phyloP scores from a whole-genome alignment of 2,113 vertebrate species.

The Tyto alba region DNA sequence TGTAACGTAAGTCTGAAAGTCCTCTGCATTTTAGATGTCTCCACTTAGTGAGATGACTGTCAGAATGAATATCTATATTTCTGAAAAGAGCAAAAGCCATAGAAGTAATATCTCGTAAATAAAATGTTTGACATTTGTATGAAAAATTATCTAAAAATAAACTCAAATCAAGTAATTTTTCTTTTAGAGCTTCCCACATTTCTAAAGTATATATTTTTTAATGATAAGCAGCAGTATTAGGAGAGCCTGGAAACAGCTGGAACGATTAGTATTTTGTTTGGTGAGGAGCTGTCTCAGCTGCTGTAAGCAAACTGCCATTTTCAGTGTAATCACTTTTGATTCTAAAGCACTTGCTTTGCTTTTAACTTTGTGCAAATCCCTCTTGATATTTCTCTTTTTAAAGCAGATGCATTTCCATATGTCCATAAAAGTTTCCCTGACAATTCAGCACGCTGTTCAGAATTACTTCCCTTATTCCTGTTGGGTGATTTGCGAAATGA shows the following conservation, averaged over 20 bases:
- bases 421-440: constrained; percentile 40
- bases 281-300: background rate
- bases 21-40: background rate
- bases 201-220: background rate
- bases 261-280: background rate
- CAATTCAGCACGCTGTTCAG: background rate
- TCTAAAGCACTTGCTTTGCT: constrained; percentile 41
- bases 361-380: constrained; percentile 54
- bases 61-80: background rate
- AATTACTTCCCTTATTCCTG: background rate
- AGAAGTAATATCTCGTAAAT: background rate
- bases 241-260: constrained; percentile 21
- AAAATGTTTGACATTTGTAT: background rate
- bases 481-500: background rate
- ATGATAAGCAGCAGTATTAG: background rate
- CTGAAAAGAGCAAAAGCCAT: background rate
- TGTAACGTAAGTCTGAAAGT: background rate
- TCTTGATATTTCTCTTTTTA: constrained; percentile 43
- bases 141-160: background rate
- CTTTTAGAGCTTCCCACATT: background rate
- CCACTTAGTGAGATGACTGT: background rate
- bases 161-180: background rate
- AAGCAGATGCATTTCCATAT: constrained; percentile 40
- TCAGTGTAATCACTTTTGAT: constrained; percentile 24
- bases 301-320: constrained; percentile 42